Percentiles rank a stretch among this genome's conserved stretches.
These are phyloP conservation scores for Plectrocnemia conspersa DNA, from an alignment of 1,140 invertebrate species.

Conservation along the genomic window DNA sequence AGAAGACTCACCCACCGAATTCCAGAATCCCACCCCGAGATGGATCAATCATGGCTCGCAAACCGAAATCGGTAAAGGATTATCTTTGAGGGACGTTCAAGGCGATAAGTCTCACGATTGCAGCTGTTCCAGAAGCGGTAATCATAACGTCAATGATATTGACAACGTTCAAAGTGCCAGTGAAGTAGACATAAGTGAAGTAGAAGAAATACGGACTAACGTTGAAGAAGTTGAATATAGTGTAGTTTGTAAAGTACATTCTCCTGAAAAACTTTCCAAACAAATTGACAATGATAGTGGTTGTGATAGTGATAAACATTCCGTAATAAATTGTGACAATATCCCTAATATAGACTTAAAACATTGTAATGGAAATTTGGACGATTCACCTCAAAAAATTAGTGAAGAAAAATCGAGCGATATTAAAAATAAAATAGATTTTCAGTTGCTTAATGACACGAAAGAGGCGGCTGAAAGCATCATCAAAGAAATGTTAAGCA, in stretches of 20 bases:
- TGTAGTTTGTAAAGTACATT: constrained; percentile 51
- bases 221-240: constrained; percentile 43
- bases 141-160: neutral
- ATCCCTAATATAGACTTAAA: constrained; percentile 30
- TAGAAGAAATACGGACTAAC: constrained; percentile 43
- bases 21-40: constrained; percentile 41
- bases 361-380: constrained; percentile 31
- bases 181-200: constrained; percentile 20
- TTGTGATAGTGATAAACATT: constrained; percentile 45
- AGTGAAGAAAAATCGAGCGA: constrained; percentile 41
- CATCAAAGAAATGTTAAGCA: constrained; percentile 55
- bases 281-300: constrained; percentile 39
- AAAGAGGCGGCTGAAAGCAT: constrained; percentile 55
- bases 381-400: constrained; percentile 46
- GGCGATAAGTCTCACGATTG: constrained; percentile 44
- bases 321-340: constrained; percentile 38
- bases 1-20: constrained; percentile 40
- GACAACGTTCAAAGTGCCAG: constrained; percentile 24
- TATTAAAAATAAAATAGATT: constrained; percentile 35
- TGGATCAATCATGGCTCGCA: constrained; percentile 51
- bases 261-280: constrained; percentile 41
- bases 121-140: constrained; percentile 47
- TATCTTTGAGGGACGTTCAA: constrained; percentile 47
- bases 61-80: constrained; percentile 49
- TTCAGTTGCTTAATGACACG: constrained; percentile 40